Conservation (phyloP, 2,113 vertebrate species). For the Corynorhinus townsendii region DNA sequence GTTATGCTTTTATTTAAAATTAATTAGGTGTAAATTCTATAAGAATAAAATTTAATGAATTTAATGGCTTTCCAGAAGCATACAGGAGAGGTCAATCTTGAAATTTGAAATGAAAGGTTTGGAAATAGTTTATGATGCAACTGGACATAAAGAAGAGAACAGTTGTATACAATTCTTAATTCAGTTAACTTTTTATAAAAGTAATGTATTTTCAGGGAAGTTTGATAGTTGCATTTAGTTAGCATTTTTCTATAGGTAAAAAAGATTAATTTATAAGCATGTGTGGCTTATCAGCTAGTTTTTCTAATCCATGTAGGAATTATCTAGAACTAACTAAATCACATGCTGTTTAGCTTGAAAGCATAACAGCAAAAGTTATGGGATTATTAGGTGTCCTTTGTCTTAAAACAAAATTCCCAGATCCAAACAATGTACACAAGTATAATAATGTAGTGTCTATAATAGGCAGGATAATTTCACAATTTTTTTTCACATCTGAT, state of each 20-base stretch:
- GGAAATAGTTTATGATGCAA: not conserved
- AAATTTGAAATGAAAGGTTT: not conserved
- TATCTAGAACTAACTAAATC: not conserved
- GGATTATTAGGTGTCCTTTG: not conserved
- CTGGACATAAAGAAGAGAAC: not conserved
- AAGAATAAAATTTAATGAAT: not conserved
- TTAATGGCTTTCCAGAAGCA: not conserved
- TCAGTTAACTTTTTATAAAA: not conserved
- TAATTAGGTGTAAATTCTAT: not conserved
- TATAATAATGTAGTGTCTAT: not conserved
- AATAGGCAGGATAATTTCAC: not conserved
- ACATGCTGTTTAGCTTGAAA: not conserved
- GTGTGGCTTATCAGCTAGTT: not conserved
- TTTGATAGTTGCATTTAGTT: not conserved
- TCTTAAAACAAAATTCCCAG: not conserved
- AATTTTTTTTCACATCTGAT: not conserved
- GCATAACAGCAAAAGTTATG: not conserved
- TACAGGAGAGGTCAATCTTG: not conserved
- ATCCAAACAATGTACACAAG: not conserved
- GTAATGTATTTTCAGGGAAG: not conserved
- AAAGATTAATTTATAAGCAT: not conserved
- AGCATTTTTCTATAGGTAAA: not conserved
- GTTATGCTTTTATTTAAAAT: not conserved
- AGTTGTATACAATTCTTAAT: not conserved
- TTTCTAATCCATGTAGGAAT: not conserved